Percentiles rank a stretch among this genome's conserved stretches.
Conservation (phyloP, 1,140 invertebrate species). For the Heliothis subflexa region DNA sequence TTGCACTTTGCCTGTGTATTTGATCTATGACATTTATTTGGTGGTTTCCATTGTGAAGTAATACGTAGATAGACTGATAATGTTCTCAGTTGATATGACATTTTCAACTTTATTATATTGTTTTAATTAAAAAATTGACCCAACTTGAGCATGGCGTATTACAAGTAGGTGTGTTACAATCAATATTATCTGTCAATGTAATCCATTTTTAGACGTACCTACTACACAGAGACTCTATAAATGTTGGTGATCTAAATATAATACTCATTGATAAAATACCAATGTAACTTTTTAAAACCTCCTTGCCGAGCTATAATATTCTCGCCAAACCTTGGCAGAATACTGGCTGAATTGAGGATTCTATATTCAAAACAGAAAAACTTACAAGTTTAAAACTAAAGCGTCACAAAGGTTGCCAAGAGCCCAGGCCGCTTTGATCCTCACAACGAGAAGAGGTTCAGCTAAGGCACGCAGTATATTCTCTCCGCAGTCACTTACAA, state of each 20-base stretch:
- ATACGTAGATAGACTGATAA: not conserved
- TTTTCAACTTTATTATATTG: too few species aligned
- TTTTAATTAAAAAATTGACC: too few species aligned
- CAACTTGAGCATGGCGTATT: too few species aligned
- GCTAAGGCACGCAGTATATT: constrained; percentile 88
- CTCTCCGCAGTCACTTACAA: constrained; percentile 87
- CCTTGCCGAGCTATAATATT: not conserved
- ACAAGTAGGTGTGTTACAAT: too few species aligned
- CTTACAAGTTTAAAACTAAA: constrained; percentile 86
- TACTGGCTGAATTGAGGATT: not conserved
- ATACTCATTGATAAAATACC: too few species aligned
- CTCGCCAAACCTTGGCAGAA: not conserved
- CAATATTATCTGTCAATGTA: too few species aligned
- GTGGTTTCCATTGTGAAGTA: constrained; percentile 5
- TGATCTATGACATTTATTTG: constrained; percentile 27
- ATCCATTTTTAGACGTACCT: too few species aligned
- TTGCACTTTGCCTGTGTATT: not conserved
- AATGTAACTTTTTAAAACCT: not conserved
- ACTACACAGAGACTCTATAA: too few species aligned
- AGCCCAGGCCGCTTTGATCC: constrained; percentile 94
- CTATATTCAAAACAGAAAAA: not conserved
- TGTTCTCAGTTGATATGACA: too few species aligned
- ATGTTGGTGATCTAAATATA: too few species aligned
- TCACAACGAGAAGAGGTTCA: constrained; percentile 89
- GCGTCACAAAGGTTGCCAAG: constrained; percentile 94